Evolutionary conservation across 1,140 invertebrate species (phyloP), one percentile per base, ranked within the genome.

Genomic region (Nebria ingens): DNA sequence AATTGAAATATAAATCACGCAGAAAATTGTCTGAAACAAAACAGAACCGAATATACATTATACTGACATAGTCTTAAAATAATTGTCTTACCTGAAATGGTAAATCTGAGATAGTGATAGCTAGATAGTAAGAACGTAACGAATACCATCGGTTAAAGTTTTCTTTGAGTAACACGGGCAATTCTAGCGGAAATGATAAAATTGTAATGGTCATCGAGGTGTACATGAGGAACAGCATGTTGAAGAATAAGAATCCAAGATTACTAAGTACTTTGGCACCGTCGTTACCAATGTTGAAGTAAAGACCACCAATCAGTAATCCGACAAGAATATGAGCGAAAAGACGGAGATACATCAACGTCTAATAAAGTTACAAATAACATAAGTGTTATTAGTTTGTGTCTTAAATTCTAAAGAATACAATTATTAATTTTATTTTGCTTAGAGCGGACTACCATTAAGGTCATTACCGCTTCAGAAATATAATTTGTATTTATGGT

Each of bases 131-230:
- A 0, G 92, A 88, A 61, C 91, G 87, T 2, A 97, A 74, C 21
- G 93, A 97, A 70, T 98, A 98, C 94, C 94, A 98, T 66, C 93
- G 83, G 74, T 98, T 98, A 63, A 97, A 88, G 72, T 96, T 91
- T 73, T 98, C 93, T 69, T 96, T 89, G 15, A 95, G 75, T 64
- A 97, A 80, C 38, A 97, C 93, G 13, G 89, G 87, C 86, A 97
- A 90, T 74, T 97, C 94, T 58, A 97, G 73, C 0, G 94, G 94
- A 74, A 98, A 98, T 61, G 94, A 97, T 56, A 98, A 79, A 67
- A 98, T 94, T 6, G 94, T 98, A 56, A 96, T 94, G 68, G 95
- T 98, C 85, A 98, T 93, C 0, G 94, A 93, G 1, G 93, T 95
- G 74, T 97, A 98, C 90, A 98, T 97, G 42, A 97, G 82, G 79